Percentiles rank a stretch among this genome's conserved stretches.
These are phyloP conservation scores for Bubo blakistoni DNA, from an alignment of 2,113 vertebrate species.

Conservation along the genomic window DNA sequence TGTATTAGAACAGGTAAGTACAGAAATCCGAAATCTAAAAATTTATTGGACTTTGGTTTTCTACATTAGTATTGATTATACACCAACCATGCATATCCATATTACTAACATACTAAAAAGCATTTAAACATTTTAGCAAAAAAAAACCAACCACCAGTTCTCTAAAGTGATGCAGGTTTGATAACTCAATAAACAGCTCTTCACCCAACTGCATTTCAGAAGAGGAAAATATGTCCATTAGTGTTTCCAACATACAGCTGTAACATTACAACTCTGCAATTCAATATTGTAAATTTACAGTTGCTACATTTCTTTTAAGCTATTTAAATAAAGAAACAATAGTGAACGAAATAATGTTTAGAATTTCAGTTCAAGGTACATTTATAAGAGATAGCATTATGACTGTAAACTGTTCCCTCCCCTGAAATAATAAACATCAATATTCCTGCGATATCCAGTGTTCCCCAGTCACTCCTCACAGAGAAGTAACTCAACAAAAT, in stretches of 20 bases:
- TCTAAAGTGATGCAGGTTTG: not conserved
- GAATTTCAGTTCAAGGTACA: conserved; percentile 51
- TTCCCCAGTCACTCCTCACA: not conserved
- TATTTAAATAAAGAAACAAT: conserved; percentile 24
- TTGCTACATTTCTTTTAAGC: not conserved
- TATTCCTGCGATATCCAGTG: not conserved
- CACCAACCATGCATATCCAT: conserved; percentile 47
- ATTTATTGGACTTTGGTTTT: not conserved
- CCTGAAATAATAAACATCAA: not conserved
- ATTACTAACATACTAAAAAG: conserved; percentile 39
- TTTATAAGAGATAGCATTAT: not conserved
- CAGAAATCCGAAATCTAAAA: conserved; percentile 37
- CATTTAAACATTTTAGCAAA: not conserved
- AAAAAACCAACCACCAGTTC: not conserved
- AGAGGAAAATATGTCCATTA: not conserved
- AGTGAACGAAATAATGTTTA: conserved; percentile 27
- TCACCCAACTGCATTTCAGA: not conserved
- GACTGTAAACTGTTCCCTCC: not conserved
- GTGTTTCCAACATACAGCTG: not conserved
- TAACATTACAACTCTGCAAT: conserved; percentile 2
- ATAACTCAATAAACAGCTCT: not conserved
- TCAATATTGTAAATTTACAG: not conserved
- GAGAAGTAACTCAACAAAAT: not conserved
- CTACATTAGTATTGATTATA: conserved; percentile 37
- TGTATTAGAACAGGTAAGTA: conserved; percentile 5